Evolutionary conservation across 2,797 vertebrate genomes (phyloP).

Genomic region (Loriculus beryllinus): DNA sequence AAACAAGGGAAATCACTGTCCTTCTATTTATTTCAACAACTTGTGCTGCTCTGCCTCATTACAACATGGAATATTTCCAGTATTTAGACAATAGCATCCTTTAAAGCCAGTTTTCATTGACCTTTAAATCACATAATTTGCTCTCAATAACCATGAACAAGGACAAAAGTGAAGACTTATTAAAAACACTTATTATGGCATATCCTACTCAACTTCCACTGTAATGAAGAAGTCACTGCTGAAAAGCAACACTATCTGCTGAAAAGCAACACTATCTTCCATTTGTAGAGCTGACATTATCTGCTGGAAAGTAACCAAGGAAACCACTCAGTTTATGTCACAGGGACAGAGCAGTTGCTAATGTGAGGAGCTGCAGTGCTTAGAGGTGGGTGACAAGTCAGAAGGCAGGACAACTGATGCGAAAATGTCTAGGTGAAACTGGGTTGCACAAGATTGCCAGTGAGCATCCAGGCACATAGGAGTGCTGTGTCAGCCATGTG

Average conservation of each 20-base stretch:
- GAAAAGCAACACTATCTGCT: background rate
- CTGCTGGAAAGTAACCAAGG: background rate
- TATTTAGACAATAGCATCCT: background rate
- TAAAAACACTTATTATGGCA: background rate
- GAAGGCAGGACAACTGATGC: background rate
- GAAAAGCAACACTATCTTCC: background rate
- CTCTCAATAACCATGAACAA: background rate
- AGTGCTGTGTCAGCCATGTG: background rate
- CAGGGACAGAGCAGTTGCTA: background rate
- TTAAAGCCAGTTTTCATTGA: background rate
- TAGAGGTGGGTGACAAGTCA: background rate
- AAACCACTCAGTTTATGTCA: background rate
- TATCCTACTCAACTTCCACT: background rate
- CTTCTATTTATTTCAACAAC: background rate
- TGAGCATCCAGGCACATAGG: rapidly evolving
- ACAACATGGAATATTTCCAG: conserved; percentile 16
- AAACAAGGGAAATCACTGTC: background rate
- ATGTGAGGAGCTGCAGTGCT: background rate
- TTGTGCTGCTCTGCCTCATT: background rate
- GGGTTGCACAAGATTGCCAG: too few relatives aligned
- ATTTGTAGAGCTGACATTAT: background rate
- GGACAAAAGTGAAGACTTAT: background rate
- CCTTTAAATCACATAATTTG: conserved; percentile 24
- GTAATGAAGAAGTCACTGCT: background rate
- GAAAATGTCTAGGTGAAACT: rapidly evolving